Evolutionary conservation across 2,888 invertebrate genomes (phyloP).

Genomic region (Drosophila multiciliata): DNA sequence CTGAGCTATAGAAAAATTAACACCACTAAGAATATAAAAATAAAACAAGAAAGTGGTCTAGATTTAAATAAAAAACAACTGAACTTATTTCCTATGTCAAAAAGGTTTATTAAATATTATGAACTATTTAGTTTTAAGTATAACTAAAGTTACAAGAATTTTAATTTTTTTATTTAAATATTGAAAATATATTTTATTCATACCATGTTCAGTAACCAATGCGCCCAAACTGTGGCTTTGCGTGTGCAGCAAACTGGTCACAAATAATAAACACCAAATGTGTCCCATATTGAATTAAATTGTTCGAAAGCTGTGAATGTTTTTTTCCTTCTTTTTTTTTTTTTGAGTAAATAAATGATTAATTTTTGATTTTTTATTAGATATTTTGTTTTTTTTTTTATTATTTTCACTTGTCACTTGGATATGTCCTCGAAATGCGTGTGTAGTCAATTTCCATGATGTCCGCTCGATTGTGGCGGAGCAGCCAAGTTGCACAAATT

Average conservation of each 20-base stretch:
- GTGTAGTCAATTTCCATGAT: conserved; percentile 31
- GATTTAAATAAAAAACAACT: background rate
- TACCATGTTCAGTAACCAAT: conserved; percentile 48
- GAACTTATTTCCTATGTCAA: background rate
- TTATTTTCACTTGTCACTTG: conserved; percentile 26
- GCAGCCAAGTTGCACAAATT: conserved; percentile 74
- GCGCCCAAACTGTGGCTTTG: conserved; percentile 67
- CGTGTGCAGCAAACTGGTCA: conserved; percentile 66
- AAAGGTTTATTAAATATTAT: background rate
- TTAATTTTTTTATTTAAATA: background rate
- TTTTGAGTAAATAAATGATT: conserved; percentile 12
- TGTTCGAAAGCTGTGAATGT: conserved; percentile 9
- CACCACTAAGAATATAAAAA: background rate
- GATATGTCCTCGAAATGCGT: conserved; percentile 42
- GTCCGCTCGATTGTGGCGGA: conserved; percentile 44
- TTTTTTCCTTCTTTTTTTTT: background rate
- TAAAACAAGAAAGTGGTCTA: background rate
- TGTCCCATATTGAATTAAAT: conserved; percentile 51
- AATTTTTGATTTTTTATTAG: conserved; percentile 9
- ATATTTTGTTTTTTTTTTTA: conserved; percentile 4
- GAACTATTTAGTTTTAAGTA: background rate
- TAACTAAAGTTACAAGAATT: background rate
- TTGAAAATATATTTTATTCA: conserved; percentile 13
- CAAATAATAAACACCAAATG: conserved; percentile 67
- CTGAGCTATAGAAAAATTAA: background rate